These are phyloP conservation scores for Melanostoma mellinum DNA, from an alignment of 2,888 invertebrate species.

Conservation along the genomic window DNA sequence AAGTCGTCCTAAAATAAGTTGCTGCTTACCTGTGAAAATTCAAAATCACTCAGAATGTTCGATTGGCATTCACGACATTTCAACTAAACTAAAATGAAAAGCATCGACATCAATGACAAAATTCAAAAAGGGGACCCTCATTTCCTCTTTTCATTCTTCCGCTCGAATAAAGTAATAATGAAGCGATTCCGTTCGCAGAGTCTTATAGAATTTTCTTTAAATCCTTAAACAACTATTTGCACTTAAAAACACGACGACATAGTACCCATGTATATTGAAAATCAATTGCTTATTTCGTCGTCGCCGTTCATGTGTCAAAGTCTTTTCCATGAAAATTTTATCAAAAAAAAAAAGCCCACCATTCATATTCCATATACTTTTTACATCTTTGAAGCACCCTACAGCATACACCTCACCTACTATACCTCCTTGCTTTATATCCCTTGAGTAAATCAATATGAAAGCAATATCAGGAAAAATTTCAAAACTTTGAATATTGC, in stretches of 20 bases:
- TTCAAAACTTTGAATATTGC: conserved; percentile 47
- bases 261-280: conserved; percentile 42
- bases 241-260: conserved; percentile 23
- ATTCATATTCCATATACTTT: neutral
- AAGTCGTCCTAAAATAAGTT: no score
- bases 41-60: no score
- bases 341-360: conserved; percentile 42
- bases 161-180: conserved; percentile 30
- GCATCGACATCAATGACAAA: neutral
- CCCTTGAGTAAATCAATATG: conserved; percentile 60
- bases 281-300: conserved; percentile 64
- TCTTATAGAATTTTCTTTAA: neutral
- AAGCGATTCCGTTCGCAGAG: conserved; percentile 14
- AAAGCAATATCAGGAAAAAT: conserved; percentile 55
- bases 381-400: conserved; percentile 13
- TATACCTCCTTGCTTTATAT: conserved; percentile 13
- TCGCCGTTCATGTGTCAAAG: conserved; percentile 58
- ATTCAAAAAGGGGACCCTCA: neutral
- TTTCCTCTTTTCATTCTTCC: neutral
- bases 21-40: no score
- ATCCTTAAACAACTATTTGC: conserved; percentile 65
- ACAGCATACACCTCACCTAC: neutral
- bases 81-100: no score
- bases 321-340: conserved; percentile 53
- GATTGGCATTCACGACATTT: no score